Conservation (phyloP, 1,140 invertebrate species). For the Trichomalopsis sarcophagae region DNA sequence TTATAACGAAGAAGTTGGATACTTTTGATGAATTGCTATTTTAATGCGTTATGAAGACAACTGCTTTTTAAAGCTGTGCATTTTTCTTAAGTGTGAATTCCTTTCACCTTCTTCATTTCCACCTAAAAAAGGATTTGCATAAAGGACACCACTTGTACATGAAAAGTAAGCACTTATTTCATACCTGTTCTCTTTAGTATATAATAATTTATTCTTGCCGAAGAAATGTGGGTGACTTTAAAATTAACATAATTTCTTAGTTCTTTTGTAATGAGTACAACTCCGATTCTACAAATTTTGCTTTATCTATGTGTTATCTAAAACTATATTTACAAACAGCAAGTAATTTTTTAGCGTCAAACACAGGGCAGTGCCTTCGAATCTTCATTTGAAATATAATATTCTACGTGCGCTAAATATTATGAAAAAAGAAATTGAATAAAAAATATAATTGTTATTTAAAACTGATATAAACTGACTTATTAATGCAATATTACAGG, state of each 20-base stretch:
- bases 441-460: constrained; percentile 3
- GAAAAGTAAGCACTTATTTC: background rate
- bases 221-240: background rate
- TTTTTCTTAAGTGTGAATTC: constrained; percentile 28
- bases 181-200: background rate
- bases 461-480: constrained; percentile 23
- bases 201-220: constrained; percentile 5
- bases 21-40: constrained; percentile 6
- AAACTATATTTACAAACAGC: background rate
- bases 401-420: background rate
- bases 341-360: constrained; percentile 33
- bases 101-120: background rate
- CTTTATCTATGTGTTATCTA: background rate
- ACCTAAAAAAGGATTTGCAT: background rate
- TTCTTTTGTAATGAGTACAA: background rate
- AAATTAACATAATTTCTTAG: background rate
- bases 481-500: background rate
- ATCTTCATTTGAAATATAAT: constrained; percentile 33
- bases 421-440: background rate
- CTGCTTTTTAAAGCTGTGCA: constrained; percentile 21
- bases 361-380: constrained; percentile 44
- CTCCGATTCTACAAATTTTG: background rate
- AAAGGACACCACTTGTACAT: background rate
- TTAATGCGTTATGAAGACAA: background rate
- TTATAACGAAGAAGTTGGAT: background rate